These are phyloP conservation scores for Xenopus borealis DNA, from an alignment of 2,113 vertebrate species.

Conservation along the genomic window DNA sequence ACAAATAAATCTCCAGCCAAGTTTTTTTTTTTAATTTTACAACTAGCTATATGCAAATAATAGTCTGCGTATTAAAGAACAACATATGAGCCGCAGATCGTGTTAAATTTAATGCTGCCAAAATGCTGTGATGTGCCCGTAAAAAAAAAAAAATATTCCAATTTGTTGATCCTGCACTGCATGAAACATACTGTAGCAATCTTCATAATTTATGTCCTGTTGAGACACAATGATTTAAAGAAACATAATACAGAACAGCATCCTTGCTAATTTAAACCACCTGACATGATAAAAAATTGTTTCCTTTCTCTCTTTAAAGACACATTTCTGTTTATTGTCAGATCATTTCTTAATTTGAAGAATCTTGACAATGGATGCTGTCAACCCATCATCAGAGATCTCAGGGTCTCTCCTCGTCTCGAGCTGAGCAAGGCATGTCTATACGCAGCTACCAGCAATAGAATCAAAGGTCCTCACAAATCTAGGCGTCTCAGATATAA, in stretches of 20 bases:
- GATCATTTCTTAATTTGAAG: slow-evolving; percentile 75
- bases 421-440: not conserved
- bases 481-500: slow-evolving; percentile 50
- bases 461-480: slow-evolving; percentile 52
- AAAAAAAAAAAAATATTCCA: slow-evolving; percentile 75
- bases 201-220: slow-evolving; percentile 89
- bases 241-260: slow-evolving; percentile 92
- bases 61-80: slow-evolving; percentile 72
- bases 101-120: slow-evolving; percentile 76
- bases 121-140: slow-evolving; percentile 77
- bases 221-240: slow-evolving; percentile 90
- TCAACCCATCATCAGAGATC: slow-evolving; percentile 20
- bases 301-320: slow-evolving; percentile 72
- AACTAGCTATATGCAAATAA: slow-evolving; percentile 69
- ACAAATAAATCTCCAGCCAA: slow-evolving; percentile 14
- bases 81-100: slow-evolving; percentile 68
- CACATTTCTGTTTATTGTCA: slow-evolving; percentile 91
- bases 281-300: slow-evolving; percentile 80
- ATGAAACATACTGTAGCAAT: slow-evolving; percentile 81
- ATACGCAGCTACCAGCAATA: slow-evolving; percentile 57
- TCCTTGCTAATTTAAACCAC: slow-evolving; percentile 96
- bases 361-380: slow-evolving; percentile 50
- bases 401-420: not conserved
- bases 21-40: slow-evolving; percentile 26
- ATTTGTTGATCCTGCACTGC: slow-evolving; percentile 83